Conservation (phyloP, 2,797 vertebrate genomes). For the Novumbra hubbsi region DNA sequence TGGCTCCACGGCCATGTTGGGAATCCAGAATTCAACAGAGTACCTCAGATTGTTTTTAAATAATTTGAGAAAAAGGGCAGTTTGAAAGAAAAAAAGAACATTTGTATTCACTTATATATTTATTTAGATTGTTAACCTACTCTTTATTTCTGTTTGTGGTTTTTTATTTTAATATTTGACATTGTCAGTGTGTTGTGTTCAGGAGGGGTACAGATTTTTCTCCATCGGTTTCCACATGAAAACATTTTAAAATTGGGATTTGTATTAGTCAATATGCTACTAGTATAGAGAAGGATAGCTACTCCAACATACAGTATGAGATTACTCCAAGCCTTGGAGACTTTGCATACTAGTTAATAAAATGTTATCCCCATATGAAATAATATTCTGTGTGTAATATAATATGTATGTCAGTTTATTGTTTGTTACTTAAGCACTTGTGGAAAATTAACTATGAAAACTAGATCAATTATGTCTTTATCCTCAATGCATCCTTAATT, state of each 20-base stretch:
- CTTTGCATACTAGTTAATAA: neutral
- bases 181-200: constrained; percentile 18
- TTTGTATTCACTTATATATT: constrained; percentile 24
- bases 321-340: neutral
- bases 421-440: neutral
- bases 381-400: neutral
- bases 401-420: neutral
- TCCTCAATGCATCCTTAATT: neutral
- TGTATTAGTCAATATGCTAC: neutral
- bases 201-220: neutral
- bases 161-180: constrained; percentile 18
- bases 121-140: neutral
- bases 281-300: neutral
- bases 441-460: neutral
- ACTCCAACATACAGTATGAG: neutral
- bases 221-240: neutral
- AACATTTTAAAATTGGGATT: neutral
- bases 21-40: neutral
- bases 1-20: neutral
- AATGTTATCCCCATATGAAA: neutral
- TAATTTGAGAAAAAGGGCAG: neutral
- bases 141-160: neutral
- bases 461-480: neutral
- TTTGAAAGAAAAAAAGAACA: neutral
- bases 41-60: neutral